These are phyloP conservation scores for Diplodus puntazzo DNA, from an alignment of 2,797 vertebrate species.

Conservation along the genomic window DNA sequence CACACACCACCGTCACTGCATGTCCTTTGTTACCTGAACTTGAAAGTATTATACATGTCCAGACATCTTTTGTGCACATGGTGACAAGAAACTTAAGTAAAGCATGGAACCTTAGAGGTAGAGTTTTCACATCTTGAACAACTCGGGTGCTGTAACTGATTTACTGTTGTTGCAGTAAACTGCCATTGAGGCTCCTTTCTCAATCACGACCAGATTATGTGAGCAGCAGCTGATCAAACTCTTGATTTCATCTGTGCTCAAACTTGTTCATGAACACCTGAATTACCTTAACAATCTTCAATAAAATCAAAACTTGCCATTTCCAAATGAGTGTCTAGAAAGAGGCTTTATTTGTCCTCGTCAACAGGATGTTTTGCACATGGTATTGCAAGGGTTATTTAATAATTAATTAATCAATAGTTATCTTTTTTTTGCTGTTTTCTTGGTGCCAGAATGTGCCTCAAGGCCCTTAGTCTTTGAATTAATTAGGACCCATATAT, in stretches of 20 bases:
- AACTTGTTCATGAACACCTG: neutral
- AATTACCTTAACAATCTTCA: neutral
- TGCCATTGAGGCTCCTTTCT: neutral
- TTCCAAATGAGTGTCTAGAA: neutral
- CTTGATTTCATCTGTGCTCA: neutral
- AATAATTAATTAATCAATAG: no score
- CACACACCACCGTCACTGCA: no score
- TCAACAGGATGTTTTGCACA: conserved; percentile 2
- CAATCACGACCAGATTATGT: neutral
- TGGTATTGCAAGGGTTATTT: no score
- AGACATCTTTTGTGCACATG: neutral
- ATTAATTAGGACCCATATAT: neutral
- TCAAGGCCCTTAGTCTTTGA: conserved; percentile 49
- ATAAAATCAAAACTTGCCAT: neutral
- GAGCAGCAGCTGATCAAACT: neutral
- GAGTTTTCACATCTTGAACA: neutral
- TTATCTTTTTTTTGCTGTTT: conserved; percentile 40
- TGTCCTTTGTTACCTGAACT: neutral
- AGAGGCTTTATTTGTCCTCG: conserved; percentile 11
- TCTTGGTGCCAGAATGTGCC: conserved; percentile 43
- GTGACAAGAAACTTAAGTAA: neutral
- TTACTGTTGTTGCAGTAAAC: neutral
- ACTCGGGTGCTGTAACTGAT: neutral
- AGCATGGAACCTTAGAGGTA: neutral
- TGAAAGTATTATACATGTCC: neutral